Percentiles rank a stretch among this genome's conserved stretches.
phyloP scores from a whole-genome alignment of 2,888 invertebrate genomes.

The Petrolisthes manimaculis region DNA sequence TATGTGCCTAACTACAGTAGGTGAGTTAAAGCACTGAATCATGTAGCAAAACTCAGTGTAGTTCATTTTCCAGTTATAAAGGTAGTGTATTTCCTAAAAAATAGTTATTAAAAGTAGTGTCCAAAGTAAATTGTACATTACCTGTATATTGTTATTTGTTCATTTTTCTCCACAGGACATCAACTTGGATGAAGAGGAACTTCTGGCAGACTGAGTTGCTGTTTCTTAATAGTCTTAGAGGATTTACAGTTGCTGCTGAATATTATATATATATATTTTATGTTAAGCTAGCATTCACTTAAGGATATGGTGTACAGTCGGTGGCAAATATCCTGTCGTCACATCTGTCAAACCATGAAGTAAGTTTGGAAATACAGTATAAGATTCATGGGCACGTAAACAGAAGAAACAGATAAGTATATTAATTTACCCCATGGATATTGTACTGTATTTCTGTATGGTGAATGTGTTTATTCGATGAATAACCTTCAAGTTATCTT shows the following conservation, averaged over 20 bases:
- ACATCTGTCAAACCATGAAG: not conserved
- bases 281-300: not conserved
- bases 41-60: not conserved
- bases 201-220: slow-evolving; percentile 74
- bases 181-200: slow-evolving; percentile 79
- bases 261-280: not conserved
- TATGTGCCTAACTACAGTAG: not conserved
- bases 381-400: too few species aligned
- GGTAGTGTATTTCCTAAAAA: not conserved
- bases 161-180: slow-evolving; percentile 76
- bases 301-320: not conserved
- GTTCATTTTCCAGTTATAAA: not conserved
- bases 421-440: not conserved
- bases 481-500: too few species aligned
- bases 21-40: not conserved
- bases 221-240: not conserved
- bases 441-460: not conserved
- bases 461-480: too few species aligned
- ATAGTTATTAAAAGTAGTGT: not conserved
- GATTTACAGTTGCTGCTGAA: not conserved
- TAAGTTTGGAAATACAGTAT: too few species aligned
- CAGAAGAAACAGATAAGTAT: not conserved
- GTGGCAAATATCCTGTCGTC: not conserved
- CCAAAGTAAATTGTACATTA: not conserved
- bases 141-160: slow-evolving; percentile 22